A percentile compares a stretch with the other conserved stretches of the same genome.
phyloP scores from a whole-genome alignment of 2,888 invertebrate genomes.

The Lepidochitona cinerea region DNA sequence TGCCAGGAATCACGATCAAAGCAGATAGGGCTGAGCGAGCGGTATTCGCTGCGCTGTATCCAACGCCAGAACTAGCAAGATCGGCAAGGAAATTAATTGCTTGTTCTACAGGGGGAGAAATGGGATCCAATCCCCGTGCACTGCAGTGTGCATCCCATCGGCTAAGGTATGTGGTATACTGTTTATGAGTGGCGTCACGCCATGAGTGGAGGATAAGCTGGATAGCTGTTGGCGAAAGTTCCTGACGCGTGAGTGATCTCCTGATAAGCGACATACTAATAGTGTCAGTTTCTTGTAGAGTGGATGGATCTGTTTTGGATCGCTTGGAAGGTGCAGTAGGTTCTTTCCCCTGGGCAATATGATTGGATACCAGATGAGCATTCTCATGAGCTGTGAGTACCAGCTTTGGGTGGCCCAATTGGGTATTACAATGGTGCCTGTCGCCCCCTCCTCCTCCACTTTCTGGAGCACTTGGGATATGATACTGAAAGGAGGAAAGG shows the following conservation, averaged over 20 bases:
- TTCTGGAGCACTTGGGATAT: conserved; percentile 16
- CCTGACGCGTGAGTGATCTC: neutral
- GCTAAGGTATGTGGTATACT: conserved; percentile 27
- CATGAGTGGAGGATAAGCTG: conserved; percentile 30
- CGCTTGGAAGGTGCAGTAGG: conserved; percentile 1
- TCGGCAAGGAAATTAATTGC: conserved; percentile 25
- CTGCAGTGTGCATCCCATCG: conserved; percentile 32
- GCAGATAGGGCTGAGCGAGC: neutral
- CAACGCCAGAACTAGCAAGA: conserved; percentile 13
- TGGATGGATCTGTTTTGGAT: neutral
- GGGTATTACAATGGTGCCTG: conserved; percentile 14
- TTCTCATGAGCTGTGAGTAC: conserved; percentile 13
- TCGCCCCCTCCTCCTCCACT: conserved; percentile 12
- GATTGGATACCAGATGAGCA: no score
- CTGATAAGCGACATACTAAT: conserved; percentile 13
- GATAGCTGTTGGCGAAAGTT: conserved; percentile 7
- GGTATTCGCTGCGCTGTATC: conserved; percentile 29
- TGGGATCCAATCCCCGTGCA: conserved; percentile 23
- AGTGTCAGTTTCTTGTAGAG: conserved; percentile 10
- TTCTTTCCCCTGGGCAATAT: no score
- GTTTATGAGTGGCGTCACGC: conserved; percentile 25
- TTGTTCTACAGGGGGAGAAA: conserved; percentile 23
- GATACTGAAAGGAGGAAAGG: conserved; percentile 22
- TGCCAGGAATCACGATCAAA: neutral
- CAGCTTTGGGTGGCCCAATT: conserved; percentile 21